Percentiles rank a stretch among this genome's conserved stretches.
Evolutionary conservation across 2,888 invertebrate genomes (phyloP).

Genomic region (Scrobipalpa atriplicella): DNA sequence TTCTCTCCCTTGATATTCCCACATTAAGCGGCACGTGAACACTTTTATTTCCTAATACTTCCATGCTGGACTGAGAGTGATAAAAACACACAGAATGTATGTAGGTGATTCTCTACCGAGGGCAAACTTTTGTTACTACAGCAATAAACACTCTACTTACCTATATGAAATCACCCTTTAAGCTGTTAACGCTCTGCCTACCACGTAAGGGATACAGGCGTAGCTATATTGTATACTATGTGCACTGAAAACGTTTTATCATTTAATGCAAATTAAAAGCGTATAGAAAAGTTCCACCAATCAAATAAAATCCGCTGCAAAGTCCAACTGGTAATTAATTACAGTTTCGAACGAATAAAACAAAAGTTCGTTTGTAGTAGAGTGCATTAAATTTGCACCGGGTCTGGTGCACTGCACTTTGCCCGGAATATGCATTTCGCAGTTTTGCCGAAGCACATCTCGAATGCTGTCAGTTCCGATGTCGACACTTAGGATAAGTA

Average conservation of each 20-base stretch:
- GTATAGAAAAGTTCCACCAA: not conserved
- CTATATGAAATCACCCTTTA: no score
- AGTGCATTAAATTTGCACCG: slow-evolving; percentile 31
- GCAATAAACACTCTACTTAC: no score
- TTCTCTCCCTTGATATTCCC: not conserved
- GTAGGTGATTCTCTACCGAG: no score
- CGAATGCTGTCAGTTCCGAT: slow-evolving; percentile 20
- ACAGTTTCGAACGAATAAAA: slow-evolving; percentile 11
- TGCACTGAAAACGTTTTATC: no score
- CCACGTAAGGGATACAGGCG: no score
- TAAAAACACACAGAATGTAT: no score
- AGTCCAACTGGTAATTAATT: slow-evolving; percentile 9
- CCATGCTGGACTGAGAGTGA: no score
- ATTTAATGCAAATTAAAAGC: not conserved
- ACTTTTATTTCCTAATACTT: no score
- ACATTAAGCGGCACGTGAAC: not conserved
- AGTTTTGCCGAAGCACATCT: slow-evolving; percentile 21
- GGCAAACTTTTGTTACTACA: no score
- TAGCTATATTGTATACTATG: no score
- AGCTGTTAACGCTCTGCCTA: no score
- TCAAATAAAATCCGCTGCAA: not conserved
- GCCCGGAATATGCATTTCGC: slow-evolving; percentile 21
- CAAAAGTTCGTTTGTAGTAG: slow-evolving; percentile 22
- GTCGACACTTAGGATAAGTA: slow-evolving; percentile 16
- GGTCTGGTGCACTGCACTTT: slow-evolving; percentile 13